These are phyloP conservation scores for Nesidiocoris tenuis DNA, from an alignment of 2,888 invertebrate genomes.

Conservation along the genomic window DNA sequence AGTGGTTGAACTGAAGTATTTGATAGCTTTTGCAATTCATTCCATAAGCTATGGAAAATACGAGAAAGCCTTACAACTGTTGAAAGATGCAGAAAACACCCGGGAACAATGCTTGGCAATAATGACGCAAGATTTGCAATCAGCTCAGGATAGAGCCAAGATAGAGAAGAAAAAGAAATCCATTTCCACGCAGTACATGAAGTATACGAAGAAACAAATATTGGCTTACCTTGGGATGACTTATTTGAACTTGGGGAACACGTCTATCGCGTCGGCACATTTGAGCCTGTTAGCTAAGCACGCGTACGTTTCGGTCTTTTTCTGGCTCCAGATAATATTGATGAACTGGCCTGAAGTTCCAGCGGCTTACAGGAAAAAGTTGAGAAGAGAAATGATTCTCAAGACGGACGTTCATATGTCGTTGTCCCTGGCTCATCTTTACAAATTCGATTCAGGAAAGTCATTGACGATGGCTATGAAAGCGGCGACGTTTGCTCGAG, in stretches of 20 bases:
- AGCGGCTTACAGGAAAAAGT: constrained; percentile 29
- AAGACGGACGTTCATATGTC: constrained; percentile 33
- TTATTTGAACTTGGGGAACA: constrained; percentile 26
- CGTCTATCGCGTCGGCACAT: constrained; percentile 10
- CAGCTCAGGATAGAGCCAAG: constrained; percentile 38
- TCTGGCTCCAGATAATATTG: constrained; percentile 22
- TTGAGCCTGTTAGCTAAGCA: constrained; percentile 20
- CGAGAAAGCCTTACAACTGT: constrained; percentile 29
- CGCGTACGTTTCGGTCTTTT: not conserved
- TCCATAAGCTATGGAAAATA: constrained; percentile 20
- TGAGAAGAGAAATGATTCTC: constrained; percentile 30
- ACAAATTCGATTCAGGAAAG: constrained; percentile 23
- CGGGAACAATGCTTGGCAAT: constrained; percentile 34
- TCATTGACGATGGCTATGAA: constrained; percentile 29
- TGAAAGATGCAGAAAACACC: constrained; percentile 38
- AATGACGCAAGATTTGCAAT: constrained; percentile 30
- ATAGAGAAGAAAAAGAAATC: constrained; percentile 39
- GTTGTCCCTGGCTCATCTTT: constrained; percentile 15
- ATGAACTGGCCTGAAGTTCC: constrained; percentile 43
- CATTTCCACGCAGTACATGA: constrained; percentile 34
- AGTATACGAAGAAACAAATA: constrained; percentile 39
- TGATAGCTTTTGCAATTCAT: constrained; percentile 38
- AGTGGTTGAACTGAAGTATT: constrained; percentile 34
- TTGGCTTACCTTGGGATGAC: constrained; percentile 29
- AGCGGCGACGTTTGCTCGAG: constrained; percentile 14